Percentiles rank a stretch among this genome's conserved stretches.
These are phyloP conservation scores for Mesorhabditis spiculigera DNA, from an alignment of 2,888 invertebrate genomes.

Conservation along the genomic window DNA sequence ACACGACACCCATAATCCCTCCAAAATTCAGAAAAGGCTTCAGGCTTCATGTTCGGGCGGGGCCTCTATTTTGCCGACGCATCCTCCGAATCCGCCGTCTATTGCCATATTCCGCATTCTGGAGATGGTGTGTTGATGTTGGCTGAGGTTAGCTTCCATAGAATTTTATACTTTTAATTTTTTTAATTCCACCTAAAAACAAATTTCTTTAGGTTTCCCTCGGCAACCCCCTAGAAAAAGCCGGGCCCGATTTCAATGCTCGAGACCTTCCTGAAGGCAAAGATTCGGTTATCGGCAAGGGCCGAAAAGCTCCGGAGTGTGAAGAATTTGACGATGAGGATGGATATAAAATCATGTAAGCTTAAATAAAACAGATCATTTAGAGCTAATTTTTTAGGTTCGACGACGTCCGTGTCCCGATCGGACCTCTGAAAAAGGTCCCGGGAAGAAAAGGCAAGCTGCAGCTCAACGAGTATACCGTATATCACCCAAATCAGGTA, in stretches of 20 bases:
- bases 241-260: slow-evolving; percentile 4
- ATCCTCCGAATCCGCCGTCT: neutral
- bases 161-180: too few relatives aligned
- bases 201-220: slow-evolving; percentile 2
- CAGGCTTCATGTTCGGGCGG: neutral
- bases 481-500: neutral
- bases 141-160: neutral
- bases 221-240: neutral
- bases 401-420: neutral
- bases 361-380: neutral
- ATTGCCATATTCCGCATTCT: neutral
- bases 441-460: neutral
- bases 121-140: neutral
- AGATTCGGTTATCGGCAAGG: neutral
- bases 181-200: too few relatives aligned
- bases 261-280: neutral
- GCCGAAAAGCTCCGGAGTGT: neutral
- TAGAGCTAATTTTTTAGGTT: neutral
- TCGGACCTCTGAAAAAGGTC: neutral
- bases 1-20: too few relatives aligned
- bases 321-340: neutral
- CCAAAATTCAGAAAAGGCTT: neutral
- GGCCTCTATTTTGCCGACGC: neutral
- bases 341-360: neutral
- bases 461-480: neutral